Base-by-base conservation (phyloP, 2,797 vertebrate genomes). In the Meriones psammophilus region DNA sequence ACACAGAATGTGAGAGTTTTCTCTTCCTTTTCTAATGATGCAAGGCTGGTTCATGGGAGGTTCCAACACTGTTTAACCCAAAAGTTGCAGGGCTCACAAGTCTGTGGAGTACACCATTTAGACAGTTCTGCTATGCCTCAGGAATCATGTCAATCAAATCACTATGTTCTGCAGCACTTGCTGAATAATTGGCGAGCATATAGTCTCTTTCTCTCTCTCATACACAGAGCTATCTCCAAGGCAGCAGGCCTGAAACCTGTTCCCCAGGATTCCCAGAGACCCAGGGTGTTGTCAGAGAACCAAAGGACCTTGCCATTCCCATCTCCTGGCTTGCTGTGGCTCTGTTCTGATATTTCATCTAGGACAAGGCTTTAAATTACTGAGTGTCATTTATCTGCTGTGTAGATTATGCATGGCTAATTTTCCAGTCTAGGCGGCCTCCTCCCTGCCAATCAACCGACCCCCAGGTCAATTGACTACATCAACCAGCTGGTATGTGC, bases 381-480 rank as follows among this genome's bases (percentile, higher is more conserved):
- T 1, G 0, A 2, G 36, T 86, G 42, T 42, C 95, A 92, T 64
- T 86, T 69, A 50, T 90, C 90, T 28, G 22, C 36, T 0, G 0
- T 30, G 81, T 17, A 74, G 66, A 74, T 15, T 14, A 66, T 8
- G 50, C 85, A 26, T 0, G 39, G 74, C 77, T 56, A 74, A 8
- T 91, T 89, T 89, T 81, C 79, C 28, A 88, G 96, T 62, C 64
- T 20, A 24, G 83, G 30, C 64, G 8, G 86, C 89, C 39, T 95
- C 90, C 78, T 60, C 76, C 71, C 54, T 85, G 91, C 94, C 94
- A 89, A 79, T 93, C 96, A 93, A 54, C 74, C 28, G n/a, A 94
- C 62, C 94, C 46, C 50, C 15, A 62, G 96, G 89, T 85, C 92
- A 91, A 88, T 1, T 7, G 8, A 60, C 94, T 88, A 28, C n/a